phyloP scores from a whole-genome alignment of 23 tunicate genomes.

The Aplidium turbinatum region DNA sequence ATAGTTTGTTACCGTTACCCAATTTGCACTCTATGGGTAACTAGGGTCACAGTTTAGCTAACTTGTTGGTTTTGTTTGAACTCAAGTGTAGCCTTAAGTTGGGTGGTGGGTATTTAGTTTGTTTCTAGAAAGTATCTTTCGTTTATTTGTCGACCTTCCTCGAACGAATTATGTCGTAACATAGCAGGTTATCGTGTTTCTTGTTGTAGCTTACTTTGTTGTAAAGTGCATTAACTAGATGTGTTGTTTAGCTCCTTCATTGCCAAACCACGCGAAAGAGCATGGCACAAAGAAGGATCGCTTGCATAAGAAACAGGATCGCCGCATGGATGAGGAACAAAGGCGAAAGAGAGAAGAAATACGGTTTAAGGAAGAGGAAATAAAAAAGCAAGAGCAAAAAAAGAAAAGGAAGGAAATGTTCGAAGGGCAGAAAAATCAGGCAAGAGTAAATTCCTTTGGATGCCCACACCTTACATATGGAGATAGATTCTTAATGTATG shows the following conservation, averaged over 20 bases:
- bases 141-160: too few relatives aligned
- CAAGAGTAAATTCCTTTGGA: too few relatives aligned
- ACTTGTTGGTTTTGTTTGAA: neutral
- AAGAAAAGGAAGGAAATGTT: neutral
- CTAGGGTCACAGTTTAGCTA: too few relatives aligned
- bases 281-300: neutral
- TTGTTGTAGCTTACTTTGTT: neutral
- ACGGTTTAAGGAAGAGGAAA: neutral
- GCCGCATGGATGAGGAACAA: neutral
- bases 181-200: neutral
- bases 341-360: constrained; percentile 20
- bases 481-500: too few relatives aligned
- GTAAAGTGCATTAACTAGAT: neutral
- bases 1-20: too few relatives aligned
- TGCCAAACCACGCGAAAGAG: neutral
- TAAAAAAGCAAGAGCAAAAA: neutral
- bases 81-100: neutral
- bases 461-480: too few relatives aligned
- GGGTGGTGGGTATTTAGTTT: too few relatives aligned
- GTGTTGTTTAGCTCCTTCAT: neutral
- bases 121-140: too few relatives aligned
- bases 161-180: neutral
- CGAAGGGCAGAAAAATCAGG: too few relatives aligned
- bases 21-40: too few relatives aligned
- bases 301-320: neutral